Conservation (phyloP, 2,888 invertebrate species). For the Lordiphosa andalusiaca region DNA sequence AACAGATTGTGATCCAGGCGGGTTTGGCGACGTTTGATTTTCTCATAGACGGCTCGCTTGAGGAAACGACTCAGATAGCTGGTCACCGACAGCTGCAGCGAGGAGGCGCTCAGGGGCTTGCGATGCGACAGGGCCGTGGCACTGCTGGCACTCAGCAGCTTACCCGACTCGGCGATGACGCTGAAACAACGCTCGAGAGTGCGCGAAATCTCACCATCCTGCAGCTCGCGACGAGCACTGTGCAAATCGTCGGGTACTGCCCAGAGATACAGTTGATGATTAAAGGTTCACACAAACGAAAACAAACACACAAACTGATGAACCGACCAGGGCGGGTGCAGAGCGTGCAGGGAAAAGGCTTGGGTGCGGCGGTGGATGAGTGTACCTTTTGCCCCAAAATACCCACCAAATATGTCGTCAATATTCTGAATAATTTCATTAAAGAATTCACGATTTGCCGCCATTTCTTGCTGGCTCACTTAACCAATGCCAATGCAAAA, state of each 20-base stretch:
- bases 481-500: no score
- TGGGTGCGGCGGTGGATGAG: constrained; percentile 12
- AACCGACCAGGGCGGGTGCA: constrained; percentile 1
- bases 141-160: constrained; percentile 67
- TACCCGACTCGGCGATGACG: constrained; percentile 84
- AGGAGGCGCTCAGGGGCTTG: constrained; percentile 83
- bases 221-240: constrained; percentile 87
- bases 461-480: constrained; percentile 30
- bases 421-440: constrained; percentile 77
- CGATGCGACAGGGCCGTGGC: constrained; percentile 71
- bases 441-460: constrained; percentile 75
- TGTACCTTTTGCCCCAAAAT: not conserved
- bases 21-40: constrained; percentile 88
- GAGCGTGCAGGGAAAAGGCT: constrained; percentile 21
- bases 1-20: constrained; percentile 92
- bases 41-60: constrained; percentile 87
- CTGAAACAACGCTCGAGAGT: constrained; percentile 89
- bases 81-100: constrained; percentile 82
- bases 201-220: constrained; percentile 85
- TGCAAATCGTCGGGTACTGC: constrained; percentile 88
- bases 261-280: constrained; percentile 39
- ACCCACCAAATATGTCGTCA: constrained; percentile 79
- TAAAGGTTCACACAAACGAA: constrained; percentile 37
- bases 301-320: constrained; percentile 29
- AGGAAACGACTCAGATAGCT: constrained; percentile 87